Base-by-base conservation (phyloP, 1,140 invertebrate genomes). In the Riptortus pedestris region DNA sequence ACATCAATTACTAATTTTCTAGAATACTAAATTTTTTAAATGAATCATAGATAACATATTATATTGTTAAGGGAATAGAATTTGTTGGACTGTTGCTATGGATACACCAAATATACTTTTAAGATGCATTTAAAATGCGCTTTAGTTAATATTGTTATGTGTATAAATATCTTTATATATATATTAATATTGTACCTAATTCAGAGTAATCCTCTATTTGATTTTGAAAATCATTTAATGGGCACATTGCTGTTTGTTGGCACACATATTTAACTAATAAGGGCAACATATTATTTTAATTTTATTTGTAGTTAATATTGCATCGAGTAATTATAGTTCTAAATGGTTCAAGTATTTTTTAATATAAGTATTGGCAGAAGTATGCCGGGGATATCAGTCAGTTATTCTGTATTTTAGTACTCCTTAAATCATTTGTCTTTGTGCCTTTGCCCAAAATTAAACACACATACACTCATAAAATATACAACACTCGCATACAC, bases 21-120 rank as follows among this genome's bases (percentile, higher is more conserved):
- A 38, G 31, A 14, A n/a, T n/a, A n/a, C 31, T 7, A 7, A 14
- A 38, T 38, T 14, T 38, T 7, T 38, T 7, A 38, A 38, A 38
- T 38, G 31, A 14, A 38, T 7, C 31, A 38, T 38, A 38, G 14
- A 7, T 38, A 5, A 38, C 5, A 38, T 7, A 14, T 7, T 38
- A 14, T 38, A 38, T 38, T 38, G 31, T 55, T 55, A 55, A 47
- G 45, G 9, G 18, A 18, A n/a, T 22, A 47, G 22, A 55, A 55
- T 55, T 55, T 55, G 18, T 26, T 55, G 51, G 51, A 24, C 51
- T 55, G 51, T 55, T 55, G 22, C 51, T 55, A 55, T 24, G 51
- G 51, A 55, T 55, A 55, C 51, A 55, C 51, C 51, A 55, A 55
- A 55, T 55, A 55, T 55, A 55, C 51, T 55, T 55, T 55, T 55